These are phyloP conservation scores for Electrophaes corylata DNA, from an alignment of 2,888 invertebrate genomes.

Conservation along the genomic window DNA sequence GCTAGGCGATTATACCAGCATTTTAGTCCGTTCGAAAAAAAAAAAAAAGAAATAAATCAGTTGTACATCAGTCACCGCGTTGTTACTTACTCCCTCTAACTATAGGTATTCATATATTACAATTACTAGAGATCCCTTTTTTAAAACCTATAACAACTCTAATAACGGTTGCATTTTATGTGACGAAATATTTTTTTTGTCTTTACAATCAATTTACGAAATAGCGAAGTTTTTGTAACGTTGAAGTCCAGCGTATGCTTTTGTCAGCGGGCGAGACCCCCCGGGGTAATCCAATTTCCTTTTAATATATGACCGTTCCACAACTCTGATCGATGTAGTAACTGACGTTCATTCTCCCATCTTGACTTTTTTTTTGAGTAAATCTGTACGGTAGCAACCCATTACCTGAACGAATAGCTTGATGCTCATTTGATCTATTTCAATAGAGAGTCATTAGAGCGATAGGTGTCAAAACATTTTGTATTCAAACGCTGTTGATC, in stretches of 20 bases:
- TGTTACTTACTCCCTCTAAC: too few relatives aligned
- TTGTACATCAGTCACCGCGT: too few relatives aligned
- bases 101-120: too few relatives aligned
- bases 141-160: constrained; percentile 6
- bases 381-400: constrained; percentile 40
- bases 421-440: constrained; percentile 44
- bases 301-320: constrained; percentile 54
- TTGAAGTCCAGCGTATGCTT: constrained; percentile 56
- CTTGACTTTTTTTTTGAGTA: constrained; percentile 30
- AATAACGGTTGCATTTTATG: neutral
- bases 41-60: too few relatives aligned
- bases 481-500: constrained; percentile 39
- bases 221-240: constrained; percentile 54
- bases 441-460: constrained; percentile 48
- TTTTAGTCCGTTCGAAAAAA: too few relatives aligned
- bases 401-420: constrained; percentile 40
- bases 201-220: constrained; percentile 48
- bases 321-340: constrained; percentile 42
- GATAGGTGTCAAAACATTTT: constrained; percentile 45
- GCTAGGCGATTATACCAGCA: too few relatives aligned
- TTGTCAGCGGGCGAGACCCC: constrained; percentile 67
- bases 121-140: too few relatives aligned
- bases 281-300: constrained; percentile 68
- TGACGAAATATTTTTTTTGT: constrained; percentile 24
- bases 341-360: constrained; percentile 40